Evolutionary conservation across 2,888 invertebrate genomes (phyloP).

Genomic region (Zelleria hepariella): DNA sequence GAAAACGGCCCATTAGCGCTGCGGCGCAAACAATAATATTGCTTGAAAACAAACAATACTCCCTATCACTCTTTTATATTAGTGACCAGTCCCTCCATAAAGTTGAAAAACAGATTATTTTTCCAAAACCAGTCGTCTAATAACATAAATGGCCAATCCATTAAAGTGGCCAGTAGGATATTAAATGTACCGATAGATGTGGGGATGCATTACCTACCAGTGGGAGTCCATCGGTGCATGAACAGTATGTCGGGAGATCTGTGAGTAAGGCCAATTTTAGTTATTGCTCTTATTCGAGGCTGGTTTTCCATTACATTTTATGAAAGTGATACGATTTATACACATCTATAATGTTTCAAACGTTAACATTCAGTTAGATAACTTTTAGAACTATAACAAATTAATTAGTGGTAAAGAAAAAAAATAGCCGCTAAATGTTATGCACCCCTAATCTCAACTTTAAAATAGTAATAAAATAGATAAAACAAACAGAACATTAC

Average conservation of each 20-base stretch:
- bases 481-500: too few relatives aligned
- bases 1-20: too few relatives aligned
- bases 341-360: too few relatives aligned
- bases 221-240: slow-evolving; percentile 47
- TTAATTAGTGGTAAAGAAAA: too few relatives aligned
- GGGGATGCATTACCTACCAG: slow-evolving; percentile 40
- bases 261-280: slow-evolving; percentile 37
- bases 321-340: neutral
- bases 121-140: slow-evolving; percentile 20
- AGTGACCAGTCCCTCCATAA: neutral
- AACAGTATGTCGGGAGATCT: slow-evolving; percentile 22
- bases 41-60: too few relatives aligned
- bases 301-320: neutral
- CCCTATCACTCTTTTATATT: too few relatives aligned
- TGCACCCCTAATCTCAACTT: too few relatives aligned
- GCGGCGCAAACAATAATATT: too few relatives aligned
- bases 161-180: slow-evolving; percentile 51
- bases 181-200: slow-evolving; percentile 33
- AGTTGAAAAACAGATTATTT: neutral
- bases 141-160: slow-evolving; percentile 60
- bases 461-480: too few relatives aligned
- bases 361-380: too few relatives aligned
- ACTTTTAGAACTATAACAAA: too few relatives aligned
- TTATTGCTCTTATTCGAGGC: slow-evolving; percentile 24
- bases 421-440: neutral